Conservation (phyloP, 2,888 invertebrate species). For the Meganola albula region DNA sequence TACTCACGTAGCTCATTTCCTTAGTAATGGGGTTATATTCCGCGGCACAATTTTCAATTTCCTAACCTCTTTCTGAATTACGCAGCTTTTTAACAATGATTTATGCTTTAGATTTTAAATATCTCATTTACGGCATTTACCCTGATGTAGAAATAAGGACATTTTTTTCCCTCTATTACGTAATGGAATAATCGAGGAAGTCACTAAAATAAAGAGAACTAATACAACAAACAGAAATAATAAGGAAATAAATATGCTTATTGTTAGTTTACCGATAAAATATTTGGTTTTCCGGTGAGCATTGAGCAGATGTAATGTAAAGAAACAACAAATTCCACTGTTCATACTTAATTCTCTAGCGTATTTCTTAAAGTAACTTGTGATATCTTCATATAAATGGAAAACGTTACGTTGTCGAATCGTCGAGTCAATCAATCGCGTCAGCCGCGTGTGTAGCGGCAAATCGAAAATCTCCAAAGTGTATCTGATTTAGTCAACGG, state of each 20-base stretch:
- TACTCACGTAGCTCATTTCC: constrained; percentile 74
- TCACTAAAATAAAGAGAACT: neutral
- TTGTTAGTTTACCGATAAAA: too few species aligned
- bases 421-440: constrained; percentile 58
- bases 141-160: neutral
- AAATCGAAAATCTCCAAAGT: constrained; percentile 62
- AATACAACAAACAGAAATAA: neutral
- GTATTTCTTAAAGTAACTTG: constrained; percentile 38
- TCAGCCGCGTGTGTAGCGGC: constrained; percentile 59
- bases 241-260: too few species aligned
- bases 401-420: constrained; percentile 52
- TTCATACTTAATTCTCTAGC: constrained; percentile 26
- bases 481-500: constrained; percentile 43
- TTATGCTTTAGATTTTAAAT: constrained; percentile 38
- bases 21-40: constrained; percentile 72
- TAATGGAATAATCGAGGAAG: neutral
- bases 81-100: constrained; percentile 49
- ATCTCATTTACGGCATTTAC: constrained; percentile 29
- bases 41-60: constrained; percentile 74
- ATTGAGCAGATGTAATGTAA: too few species aligned
- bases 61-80: constrained; percentile 67
- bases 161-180: neutral
- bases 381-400: constrained; percentile 64
- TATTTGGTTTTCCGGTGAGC: too few species aligned
- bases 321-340: constrained; percentile 7